Conservation (phyloP, 2,888 invertebrate species). For the Neoscelio sp. region DNA sequence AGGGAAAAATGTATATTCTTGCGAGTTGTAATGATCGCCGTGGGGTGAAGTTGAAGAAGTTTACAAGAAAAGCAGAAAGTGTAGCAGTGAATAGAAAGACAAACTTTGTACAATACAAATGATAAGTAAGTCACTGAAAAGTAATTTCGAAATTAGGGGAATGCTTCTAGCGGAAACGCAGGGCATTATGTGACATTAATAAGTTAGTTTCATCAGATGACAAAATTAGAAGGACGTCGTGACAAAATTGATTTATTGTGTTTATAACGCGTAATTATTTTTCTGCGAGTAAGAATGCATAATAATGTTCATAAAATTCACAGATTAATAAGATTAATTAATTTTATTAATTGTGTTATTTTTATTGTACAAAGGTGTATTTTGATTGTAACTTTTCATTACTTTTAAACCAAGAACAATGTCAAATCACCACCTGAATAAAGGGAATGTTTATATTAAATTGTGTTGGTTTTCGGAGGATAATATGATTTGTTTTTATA, state of each 20-base stretch:
- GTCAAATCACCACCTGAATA: no score
- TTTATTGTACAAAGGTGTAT: no score
- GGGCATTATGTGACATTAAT: constrained; percentile 19
- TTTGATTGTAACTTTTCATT: no score
- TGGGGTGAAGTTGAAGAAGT: constrained; percentile 16
- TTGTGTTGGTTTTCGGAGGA: no score
- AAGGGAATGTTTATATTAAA: no score
- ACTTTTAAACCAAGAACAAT: no score
- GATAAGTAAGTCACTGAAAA: constrained; percentile 41
- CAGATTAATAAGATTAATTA: no score
- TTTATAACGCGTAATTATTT: background rate
- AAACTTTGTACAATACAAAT: constrained; percentile 42
- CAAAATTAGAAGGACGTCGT: constrained; percentile 6
- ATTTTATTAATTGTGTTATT: no score
- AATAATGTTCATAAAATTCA: no score
- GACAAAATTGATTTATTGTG: background rate
- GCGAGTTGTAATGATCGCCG: constrained; percentile 18
- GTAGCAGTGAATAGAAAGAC: constrained; percentile 22
- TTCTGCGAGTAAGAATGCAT: no score
- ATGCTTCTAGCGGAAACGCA: constrained; percentile 6
- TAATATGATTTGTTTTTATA: no score
- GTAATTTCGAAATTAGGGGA: constrained; percentile 31
- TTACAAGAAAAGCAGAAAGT: constrained; percentile 41
- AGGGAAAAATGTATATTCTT: constrained; percentile 18
- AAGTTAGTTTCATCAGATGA: constrained; percentile 22